A percentile compares a stretch with the other conserved stretches of the same genome.
These are phyloP conservation scores for Nudaria mundana DNA, from an alignment of 2,888 invertebrate species.

Conservation along the genomic window DNA sequence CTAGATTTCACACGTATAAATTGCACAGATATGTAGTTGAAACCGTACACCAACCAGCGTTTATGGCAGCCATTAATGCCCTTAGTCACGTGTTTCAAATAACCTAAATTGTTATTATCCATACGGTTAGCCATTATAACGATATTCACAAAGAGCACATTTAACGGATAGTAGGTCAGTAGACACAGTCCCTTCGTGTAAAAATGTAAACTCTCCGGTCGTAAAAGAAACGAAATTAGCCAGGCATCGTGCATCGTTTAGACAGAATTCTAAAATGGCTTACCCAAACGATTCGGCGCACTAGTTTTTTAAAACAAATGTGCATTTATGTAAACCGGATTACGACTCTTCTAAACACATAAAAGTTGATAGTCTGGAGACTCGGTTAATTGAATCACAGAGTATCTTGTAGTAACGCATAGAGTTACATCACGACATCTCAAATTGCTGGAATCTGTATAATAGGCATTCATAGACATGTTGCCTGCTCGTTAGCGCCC, in stretches of 20 bases:
- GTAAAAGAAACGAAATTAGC: slow-evolving; percentile 61
- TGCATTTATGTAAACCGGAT: slow-evolving; percentile 29
- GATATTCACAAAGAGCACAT: slow-evolving; percentile 32
- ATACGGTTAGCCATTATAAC: slow-evolving; percentile 11
- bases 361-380: slow-evolving; percentile 24
- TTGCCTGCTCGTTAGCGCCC: slow-evolving; percentile 1
- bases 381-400: slow-evolving; percentile 27
- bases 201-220: slow-evolving; percentile 60
- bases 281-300: slow-evolving; percentile 34
- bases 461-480: not conserved
- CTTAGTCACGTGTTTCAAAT: slow-evolving; percentile 12
- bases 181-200: slow-evolving; percentile 46
- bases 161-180: slow-evolving; percentile 49
- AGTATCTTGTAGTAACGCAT: slow-evolving; percentile 29
- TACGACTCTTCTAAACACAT: slow-evolving; percentile 24
- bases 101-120: slow-evolving; percentile 11
- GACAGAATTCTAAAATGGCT: slow-evolving; percentile 32
- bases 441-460: slow-evolving; percentile 14
- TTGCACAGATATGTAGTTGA: slow-evolving; percentile 19
- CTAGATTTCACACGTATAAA: slow-evolving; percentile 12
- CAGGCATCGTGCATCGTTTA: slow-evolving; percentile 29
- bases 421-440: slow-evolving; percentile 22
- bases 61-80: slow-evolving; percentile 14
- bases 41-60: slow-evolving; percentile 13
- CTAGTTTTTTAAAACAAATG: slow-evolving; percentile 31